Conservation (phyloP, 2,113 vertebrate genomes). For the Amphiprion percula region DNA sequence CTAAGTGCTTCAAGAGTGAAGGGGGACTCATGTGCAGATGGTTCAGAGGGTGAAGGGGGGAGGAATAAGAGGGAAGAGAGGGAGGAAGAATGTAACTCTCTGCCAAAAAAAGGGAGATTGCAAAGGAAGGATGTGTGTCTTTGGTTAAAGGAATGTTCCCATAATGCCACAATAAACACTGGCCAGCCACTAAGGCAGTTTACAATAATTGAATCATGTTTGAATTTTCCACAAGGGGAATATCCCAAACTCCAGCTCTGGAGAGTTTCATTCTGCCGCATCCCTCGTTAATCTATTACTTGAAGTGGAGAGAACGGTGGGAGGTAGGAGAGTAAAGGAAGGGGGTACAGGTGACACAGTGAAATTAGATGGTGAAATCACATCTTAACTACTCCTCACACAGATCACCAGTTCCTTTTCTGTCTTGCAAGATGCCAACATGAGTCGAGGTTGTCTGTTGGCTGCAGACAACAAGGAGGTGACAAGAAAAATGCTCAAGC, state of each 20-base stretch:
- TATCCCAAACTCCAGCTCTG: constrained; percentile 49
- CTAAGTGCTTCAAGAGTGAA: constrained; percentile 83
- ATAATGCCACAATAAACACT: constrained; percentile 75
- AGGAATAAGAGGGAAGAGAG: constrained; percentile 8
- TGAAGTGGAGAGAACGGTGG: constrained; percentile 37
- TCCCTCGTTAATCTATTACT: constrained; percentile 47
- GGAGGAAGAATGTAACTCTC: constrained; percentile 68
- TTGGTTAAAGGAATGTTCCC: constrained; percentile 83
- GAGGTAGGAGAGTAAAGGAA: constrained; percentile 69
- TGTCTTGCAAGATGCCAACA: constrained; percentile 48
- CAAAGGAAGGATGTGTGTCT: constrained; percentile 71
- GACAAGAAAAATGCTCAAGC: constrained; percentile 22
- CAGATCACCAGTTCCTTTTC: constrained; percentile 39
- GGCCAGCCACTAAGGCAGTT: constrained; percentile 67
- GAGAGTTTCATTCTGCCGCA: constrained; percentile 61
- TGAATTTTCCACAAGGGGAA: constrained; percentile 47
- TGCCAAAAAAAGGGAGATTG: constrained; percentile 52
- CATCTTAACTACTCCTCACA: constrained; percentile 58
- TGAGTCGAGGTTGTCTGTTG: constrained; percentile 39
- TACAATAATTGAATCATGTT: constrained; percentile 56
- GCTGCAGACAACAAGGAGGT: constrained; percentile 21
- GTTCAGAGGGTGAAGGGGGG: constrained; percentile 18
- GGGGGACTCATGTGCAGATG: constrained; percentile 57
- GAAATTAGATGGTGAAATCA: constrained; percentile 63
- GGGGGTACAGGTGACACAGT: constrained; percentile 72